Evolutionary conservation across 2,888 invertebrate genomes (phyloP).

Genomic region (Xestia ashworthii): DNA sequence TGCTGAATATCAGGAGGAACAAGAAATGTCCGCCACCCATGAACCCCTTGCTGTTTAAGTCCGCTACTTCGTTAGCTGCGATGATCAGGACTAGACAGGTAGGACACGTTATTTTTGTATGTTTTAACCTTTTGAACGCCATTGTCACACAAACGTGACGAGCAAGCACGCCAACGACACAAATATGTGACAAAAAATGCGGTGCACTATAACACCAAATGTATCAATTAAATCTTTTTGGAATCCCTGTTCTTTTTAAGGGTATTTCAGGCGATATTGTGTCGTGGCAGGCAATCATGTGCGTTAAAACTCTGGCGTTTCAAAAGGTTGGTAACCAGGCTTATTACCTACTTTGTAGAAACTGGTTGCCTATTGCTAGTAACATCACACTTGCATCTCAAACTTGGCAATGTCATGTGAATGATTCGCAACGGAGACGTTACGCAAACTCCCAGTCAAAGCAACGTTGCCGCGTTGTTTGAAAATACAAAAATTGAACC

Average conservation of each 20-base stretch:
- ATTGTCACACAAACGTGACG: too few relatives aligned
- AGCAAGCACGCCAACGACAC: too few relatives aligned
- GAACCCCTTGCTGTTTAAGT: conserved; percentile 92
- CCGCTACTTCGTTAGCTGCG: conserved; percentile 92
- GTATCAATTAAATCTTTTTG: too few relatives aligned
- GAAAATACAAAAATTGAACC: not conserved
- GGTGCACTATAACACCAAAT: too few relatives aligned
- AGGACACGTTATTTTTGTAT: conserved; percentile 51
- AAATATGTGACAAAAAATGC: too few relatives aligned
- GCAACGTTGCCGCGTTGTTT: not conserved
- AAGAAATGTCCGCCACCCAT: conserved; percentile 92
- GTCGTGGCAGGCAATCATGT: too few relatives aligned
- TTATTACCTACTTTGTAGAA: not conserved
- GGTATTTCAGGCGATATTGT: too few relatives aligned
- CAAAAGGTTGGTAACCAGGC: not conserved
- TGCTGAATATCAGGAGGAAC: conserved; percentile 89
- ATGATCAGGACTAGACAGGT: conserved; percentile 94
- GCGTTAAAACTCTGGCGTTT: too few relatives aligned
- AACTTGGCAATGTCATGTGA: not conserved
- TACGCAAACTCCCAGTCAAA: not conserved
- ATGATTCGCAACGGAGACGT: not conserved
- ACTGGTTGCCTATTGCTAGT: not conserved
- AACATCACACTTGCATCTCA: not conserved
- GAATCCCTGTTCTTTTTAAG: too few relatives aligned
- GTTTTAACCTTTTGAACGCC: too few relatives aligned